Evolutionary conservation across 2,888 invertebrate species (phyloP), one percentile per base, ranked within the genome.

Genomic region (Tortricodes alternella): DNA sequence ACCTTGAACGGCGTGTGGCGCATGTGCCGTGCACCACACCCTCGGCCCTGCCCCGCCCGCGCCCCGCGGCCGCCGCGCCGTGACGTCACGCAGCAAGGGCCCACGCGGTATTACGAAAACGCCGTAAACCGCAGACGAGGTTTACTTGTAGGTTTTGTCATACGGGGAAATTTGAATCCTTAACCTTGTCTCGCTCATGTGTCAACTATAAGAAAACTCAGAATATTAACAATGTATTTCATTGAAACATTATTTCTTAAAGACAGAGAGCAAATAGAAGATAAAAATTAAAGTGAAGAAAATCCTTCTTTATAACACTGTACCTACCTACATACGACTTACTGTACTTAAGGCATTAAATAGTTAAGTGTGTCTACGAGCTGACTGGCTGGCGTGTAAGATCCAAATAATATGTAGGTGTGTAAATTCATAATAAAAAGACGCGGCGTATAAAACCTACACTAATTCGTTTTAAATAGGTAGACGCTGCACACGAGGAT

Each of bases 1-100:
- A 90, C 89, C 89, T 90, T 90, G 89, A 85, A 74, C 71, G 68
- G 67, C 70, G 69, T 66, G 72, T 73, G 74, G 87, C 88, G 89
- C 89, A 89, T 89, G 89, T 89, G 62, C 63, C 55, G 51, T 19
- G 88, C 88, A 87, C 87, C 85, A 86, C 88, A 85, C 89, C 88
- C 87, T 86, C 87, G 75, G 66, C 70, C 66, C 66, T 60, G 63
- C 66, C 71, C 61, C 73, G 65, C 74, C 64, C 56, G 58, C 51
- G 62, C 61, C 63, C 58, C 55, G 46, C 55, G 48, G 29, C 27
- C n/a, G 29, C 29, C 27, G 73, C n/a, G 29, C 29, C 27, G 73
- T 82, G 81, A 84, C 87, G 85, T 85, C 84, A 84, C 75, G 62
- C 58, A 37, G 8, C 41, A 48, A 44, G 56, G 56, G 56, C 50